Evolutionary conservation across 2,888 invertebrate genomes (phyloP).

Genomic region (Rhyacophila evoluta): DNA sequence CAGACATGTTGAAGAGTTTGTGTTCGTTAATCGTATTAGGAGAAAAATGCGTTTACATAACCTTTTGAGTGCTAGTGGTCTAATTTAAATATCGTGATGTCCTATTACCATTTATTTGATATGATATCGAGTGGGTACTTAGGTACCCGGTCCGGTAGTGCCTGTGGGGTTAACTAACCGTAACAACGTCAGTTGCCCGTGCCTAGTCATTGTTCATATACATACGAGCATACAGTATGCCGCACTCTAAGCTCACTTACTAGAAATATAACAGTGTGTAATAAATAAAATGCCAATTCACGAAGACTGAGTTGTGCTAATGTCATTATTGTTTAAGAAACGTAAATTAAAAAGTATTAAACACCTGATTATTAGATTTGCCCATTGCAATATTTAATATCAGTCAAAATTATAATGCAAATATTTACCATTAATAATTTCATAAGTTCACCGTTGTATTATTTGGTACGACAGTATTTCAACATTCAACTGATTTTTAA

Average conservation of each 20-base stretch:
- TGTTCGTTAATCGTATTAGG: too few relatives aligned
- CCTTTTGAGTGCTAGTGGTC: neutral
- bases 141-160: constrained; percentile 8
- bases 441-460: too few relatives aligned
- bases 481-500: too few relatives aligned
- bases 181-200: constrained; percentile 33
- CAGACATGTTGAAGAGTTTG: too few relatives aligned
- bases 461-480: too few relatives aligned
- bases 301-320: neutral
- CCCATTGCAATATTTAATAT: too few relatives aligned
- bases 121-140: constrained; percentile 32
- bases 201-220: neutral
- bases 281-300: neutral
- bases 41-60: neutral
- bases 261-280: neutral
- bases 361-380: too few relatives aligned
- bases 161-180: constrained; percentile 49
- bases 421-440: too few relatives aligned
- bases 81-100: constrained; percentile 47
- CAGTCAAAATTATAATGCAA: too few relatives aligned
- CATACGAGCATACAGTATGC: neutral
- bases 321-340: too few relatives aligned
- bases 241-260: neutral
- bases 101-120: constrained; percentile 46
- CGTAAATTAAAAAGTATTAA: too few relatives aligned